These are phyloP conservation scores for Charina bottae DNA, from an alignment of 2,113 vertebrate species.

Conservation along the genomic window DNA sequence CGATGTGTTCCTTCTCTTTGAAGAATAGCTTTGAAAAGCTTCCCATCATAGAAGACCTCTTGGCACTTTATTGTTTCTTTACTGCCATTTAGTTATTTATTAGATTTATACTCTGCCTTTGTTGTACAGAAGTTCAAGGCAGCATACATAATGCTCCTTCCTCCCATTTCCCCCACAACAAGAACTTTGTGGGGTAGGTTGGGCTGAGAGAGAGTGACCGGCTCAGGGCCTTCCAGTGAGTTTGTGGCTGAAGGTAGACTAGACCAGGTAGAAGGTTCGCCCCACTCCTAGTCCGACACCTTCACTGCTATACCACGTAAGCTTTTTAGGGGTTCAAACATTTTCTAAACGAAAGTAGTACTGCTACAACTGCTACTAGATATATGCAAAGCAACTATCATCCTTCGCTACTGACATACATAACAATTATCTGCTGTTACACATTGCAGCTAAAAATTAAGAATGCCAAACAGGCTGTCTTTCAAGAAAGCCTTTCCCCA, in stretches of 20 bases:
- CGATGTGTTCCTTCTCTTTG: not conserved
- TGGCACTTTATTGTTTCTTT: not conserved
- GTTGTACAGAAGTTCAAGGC: not conserved
- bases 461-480: not conserved
- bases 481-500: not conserved
- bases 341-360: not conserved
- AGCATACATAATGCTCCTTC: not conserved
- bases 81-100: not conserved
- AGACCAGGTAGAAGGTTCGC: not conserved
- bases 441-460: constrained; percentile 1
- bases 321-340: not conserved
- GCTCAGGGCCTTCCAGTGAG: not conserved
- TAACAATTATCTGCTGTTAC: not conserved
- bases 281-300: not conserved
- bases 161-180: not conserved
- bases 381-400: not conserved
- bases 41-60: not conserved
- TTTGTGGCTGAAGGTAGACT: not conserved
- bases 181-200: not conserved
- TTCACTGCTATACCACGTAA: not conserved
- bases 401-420: not conserved
- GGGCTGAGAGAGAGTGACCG: not conserved
- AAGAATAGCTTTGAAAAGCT: not conserved
- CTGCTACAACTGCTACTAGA: not conserved
- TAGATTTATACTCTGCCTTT: not conserved